Evolutionary conservation across 2,113 vertebrate genomes (phyloP).

Genomic region (Boleophthalmus pectinirostris): DNA sequence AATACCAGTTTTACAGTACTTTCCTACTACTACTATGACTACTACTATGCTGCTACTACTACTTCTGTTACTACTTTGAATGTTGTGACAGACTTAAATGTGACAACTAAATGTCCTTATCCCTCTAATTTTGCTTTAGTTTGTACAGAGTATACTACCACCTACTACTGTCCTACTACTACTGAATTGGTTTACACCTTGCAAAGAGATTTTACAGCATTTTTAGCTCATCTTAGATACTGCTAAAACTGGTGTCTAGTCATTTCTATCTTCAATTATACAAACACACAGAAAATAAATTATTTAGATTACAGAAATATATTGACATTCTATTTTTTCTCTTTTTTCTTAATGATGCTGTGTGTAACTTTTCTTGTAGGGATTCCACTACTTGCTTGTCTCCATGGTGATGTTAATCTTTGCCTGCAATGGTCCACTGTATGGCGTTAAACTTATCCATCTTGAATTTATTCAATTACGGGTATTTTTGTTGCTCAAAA

Average conservation of each 20-base stretch:
- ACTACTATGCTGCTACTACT: background rate
- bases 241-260: background rate
- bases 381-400: background rate
- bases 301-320: background rate
- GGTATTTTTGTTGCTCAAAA: too few species aligned
- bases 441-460: too few species aligned
- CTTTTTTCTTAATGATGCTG: background rate
- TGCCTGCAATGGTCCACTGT: background rate
- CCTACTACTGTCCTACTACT: too few species aligned
- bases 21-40: background rate
- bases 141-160: too few species aligned
- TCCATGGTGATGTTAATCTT: background rate
- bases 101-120: too few species aligned
- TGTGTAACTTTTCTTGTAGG: background rate
- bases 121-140: too few species aligned
- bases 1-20: background rate
- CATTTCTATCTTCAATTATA: background rate
- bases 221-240: too few species aligned
- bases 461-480: too few species aligned
- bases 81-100: too few species aligned
- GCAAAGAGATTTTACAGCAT: too few species aligned
- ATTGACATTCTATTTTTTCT: background rate
- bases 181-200: too few species aligned
- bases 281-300: background rate
- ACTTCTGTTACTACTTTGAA: background rate